Percentiles rank a stretch among this genome's conserved stretches.
These are phyloP conservation scores for Solen grandis DNA, from an alignment of 1,140 invertebrate genomes.

Conservation along the genomic window DNA sequence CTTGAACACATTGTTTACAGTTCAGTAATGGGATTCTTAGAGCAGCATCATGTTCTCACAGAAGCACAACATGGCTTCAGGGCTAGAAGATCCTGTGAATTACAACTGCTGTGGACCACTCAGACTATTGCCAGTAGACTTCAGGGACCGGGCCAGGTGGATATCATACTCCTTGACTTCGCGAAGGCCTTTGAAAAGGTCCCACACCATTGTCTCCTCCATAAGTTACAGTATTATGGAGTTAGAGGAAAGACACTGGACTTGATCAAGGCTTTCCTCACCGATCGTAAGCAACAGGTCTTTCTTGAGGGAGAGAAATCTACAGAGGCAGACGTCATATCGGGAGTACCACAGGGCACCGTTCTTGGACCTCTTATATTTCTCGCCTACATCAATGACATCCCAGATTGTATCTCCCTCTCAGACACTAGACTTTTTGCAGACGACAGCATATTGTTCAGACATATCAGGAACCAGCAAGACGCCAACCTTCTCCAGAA, in stretches of 20 bases:
- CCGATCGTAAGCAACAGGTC: not conserved
- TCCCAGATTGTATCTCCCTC: too few relatives aligned
- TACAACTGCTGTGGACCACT: not conserved
- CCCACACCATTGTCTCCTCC: conserved; percentile 3
- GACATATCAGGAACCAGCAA: too few relatives aligned
- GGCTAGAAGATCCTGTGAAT: not conserved
- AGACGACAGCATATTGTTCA: too few relatives aligned
- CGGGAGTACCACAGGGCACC: conserved; percentile 23
- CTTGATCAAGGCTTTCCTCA: conserved; percentile 9
- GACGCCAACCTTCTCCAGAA: too few relatives aligned
- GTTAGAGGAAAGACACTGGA: not conserved
- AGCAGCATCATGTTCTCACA: not conserved
- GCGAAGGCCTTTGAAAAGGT: conserved; percentile 35
- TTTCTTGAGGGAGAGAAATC: conserved; percentile 7
- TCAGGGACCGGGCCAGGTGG: not conserved
- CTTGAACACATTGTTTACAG: conserved; percentile 38
- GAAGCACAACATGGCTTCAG: conserved; percentile 3
- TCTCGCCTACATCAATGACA: too few relatives aligned
- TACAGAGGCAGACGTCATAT: not conserved
- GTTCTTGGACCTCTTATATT: too few relatives aligned
- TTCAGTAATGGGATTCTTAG: conserved; percentile 38
- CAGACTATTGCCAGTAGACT: not conserved
- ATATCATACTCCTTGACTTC: conserved; percentile 12
- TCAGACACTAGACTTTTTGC: too few relatives aligned
- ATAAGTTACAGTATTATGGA: too few relatives aligned